Evolutionary conservation across 2,113 vertebrate genomes (phyloP), one percentile per base, ranked within the genome.

Genomic region (Porphyrio hochstetteri): DNA sequence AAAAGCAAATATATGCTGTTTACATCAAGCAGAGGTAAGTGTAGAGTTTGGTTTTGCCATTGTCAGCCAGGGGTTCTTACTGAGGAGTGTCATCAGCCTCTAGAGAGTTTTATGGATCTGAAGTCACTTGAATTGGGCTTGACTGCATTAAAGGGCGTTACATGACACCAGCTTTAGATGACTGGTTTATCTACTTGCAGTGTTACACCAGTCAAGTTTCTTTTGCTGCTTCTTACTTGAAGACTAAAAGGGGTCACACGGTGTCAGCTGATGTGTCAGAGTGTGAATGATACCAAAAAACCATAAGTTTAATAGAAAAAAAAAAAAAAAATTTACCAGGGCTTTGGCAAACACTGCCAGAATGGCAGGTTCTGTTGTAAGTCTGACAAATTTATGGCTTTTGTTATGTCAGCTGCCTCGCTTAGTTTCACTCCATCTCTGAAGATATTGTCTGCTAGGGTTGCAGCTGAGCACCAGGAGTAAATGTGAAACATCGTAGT

Each of bases 61-160:
- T 96, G 95, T 96, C 97, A 96, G 84, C 90, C 93, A 86, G 93
- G 95, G 97, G 95, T 87, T 93, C 84, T 93, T 95, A 69, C 91
- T 95, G 96, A 97, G 97, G 72, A 95, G 87, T 97, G 97, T 96
- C 98, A 97, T 97, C 95, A 94, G 97, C 97, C 98, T 98, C 97
- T 92, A 96, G 98, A 98, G 98, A 97, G 84, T 96, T 91, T 95
- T 98, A 94, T 94, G 97, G 97, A 96, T 98, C 97, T 97, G 90
- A 96, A 98, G 94, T 98, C 93, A 85, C 97, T 95, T 96, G 97
- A 97, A 97, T 96, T 97, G 96, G 97, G 95, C 95, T 97, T 93
- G 95, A 97, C 94, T 98, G 97, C 94, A 97, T 98, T 97, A 98
- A 95, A 97, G 95, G 80, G 96, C 97, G 96, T 98, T 98, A 98